Evolutionary conservation across 2,797 vertebrate genomes (phyloP).

Genomic region (Sandelia bainsii): DNA sequence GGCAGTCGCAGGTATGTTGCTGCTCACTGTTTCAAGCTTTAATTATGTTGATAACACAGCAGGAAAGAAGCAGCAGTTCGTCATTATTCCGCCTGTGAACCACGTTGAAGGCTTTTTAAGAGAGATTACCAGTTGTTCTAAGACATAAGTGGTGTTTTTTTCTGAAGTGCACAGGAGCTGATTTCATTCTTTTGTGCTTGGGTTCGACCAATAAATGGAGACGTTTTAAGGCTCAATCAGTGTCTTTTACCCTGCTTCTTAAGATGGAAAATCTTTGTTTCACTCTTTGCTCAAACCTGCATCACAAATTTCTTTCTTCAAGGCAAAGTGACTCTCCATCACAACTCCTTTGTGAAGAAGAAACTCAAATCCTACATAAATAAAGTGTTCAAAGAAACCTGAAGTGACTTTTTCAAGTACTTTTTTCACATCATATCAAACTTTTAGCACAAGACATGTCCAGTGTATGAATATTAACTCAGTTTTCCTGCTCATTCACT

Average conservation of each 20-base stretch:
- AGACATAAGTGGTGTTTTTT: conserved; percentile 50
- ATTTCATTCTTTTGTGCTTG: conserved; percentile 3
- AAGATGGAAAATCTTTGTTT: not conserved
- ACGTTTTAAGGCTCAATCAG: not conserved
- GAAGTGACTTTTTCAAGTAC: too few species aligned
- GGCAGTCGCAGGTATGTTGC: conserved; percentile 21
- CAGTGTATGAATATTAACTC: too few species aligned
- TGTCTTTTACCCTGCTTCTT: not conserved
- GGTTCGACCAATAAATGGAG: not conserved
- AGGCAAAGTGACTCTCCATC: too few species aligned
- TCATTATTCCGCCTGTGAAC: conserved; percentile 61
- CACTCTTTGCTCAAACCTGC: not conserved
- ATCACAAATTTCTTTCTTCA: not conserved
- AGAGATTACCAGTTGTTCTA: conserved; percentile 62
- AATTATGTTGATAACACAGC: conserved; percentile 73
- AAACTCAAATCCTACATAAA: not conserved
- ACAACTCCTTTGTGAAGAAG: too few species aligned
- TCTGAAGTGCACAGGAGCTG: conserved; percentile 30
- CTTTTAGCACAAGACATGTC: too few species aligned
- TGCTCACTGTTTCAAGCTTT: conserved; percentile 10
- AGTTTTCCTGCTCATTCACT: too few species aligned
- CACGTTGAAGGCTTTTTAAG: conserved; percentile 59
- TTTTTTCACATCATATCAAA: not conserved
- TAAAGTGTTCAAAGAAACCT: not conserved
- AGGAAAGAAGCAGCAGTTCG: conserved; percentile 49